Evolutionary conservation across 2,113 vertebrate species (phyloP).

Genomic region (Pseudorasbora parva): DNA sequence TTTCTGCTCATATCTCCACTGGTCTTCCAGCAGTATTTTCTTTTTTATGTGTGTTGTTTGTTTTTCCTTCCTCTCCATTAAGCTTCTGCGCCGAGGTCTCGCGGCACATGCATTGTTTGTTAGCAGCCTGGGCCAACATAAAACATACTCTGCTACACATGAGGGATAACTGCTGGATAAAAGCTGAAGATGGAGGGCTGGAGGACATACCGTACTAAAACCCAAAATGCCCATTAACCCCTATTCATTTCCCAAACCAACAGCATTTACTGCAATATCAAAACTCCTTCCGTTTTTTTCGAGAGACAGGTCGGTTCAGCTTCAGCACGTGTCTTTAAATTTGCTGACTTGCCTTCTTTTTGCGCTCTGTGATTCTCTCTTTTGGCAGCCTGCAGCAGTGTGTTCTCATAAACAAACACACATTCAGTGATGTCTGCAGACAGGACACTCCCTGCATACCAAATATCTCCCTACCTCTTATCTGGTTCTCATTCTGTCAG

Average conservation of each 20-base stretch:
- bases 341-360: constrained; percentile 17
- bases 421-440: constrained; percentile 51
- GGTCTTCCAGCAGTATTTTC: not conserved
- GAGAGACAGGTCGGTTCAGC: constrained; percentile 7
- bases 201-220: constrained; percentile 21
- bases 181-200: constrained; percentile 28
- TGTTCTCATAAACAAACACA: constrained; percentile 42
- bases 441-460: constrained; percentile 39
- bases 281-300: not conserved
- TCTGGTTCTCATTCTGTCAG: constrained; percentile 33
- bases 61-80: constrained; percentile 53
- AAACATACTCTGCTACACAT: constrained; percentile 38
- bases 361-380: constrained; percentile 25
- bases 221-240: constrained; percentile 15
- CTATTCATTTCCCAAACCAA: constrained; percentile 32
- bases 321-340: constrained; percentile 31
- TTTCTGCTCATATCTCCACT: constrained; percentile 23
- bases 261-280: constrained; percentile 32
- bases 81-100: constrained; percentile 18
- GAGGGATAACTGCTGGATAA: constrained; percentile 47
- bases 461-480: constrained; percentile 39
- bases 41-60: constrained; percentile 43
- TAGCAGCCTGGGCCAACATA: constrained; percentile 33
- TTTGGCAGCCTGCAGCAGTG: constrained; percentile 29
- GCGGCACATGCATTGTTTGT: constrained; percentile 30